Base-by-base conservation (phyloP, 2,113 vertebrate species). In the Coptodon bakossiorum region DNA sequence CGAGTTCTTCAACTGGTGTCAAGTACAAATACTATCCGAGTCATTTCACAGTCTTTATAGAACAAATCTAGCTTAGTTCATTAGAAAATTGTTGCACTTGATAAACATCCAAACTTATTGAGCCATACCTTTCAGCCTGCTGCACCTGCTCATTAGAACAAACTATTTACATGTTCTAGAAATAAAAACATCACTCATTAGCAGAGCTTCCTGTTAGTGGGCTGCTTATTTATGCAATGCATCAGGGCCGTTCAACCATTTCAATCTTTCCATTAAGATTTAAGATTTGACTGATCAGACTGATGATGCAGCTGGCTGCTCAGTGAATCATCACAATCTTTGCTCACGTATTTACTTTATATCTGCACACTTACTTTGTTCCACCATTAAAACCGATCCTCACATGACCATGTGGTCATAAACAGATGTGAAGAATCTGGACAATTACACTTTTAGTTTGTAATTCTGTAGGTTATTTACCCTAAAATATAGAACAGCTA, bases 271-370 rank as follows among this genome's bases (percentile, higher is more conserved):
- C 6, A 78, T 78, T 78, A 34, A 52, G 16, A 78, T 1, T 1
- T 13, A 78, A 78, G 24, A 1, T 78, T 31, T 13, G 3, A 78
- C 16, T 50, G 24, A 48, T 76, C 68, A 76, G 0, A 29, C 24
- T 29, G 45, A n/a, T 52, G 45, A 78, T 31, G 73, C 45, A 78
- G 73, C 16, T 78, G 71, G 71, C 71, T 50, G 71, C 71, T 76
- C 71, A 29, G 43, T 29, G 6, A 11, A 78, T 78, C 71, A 13
- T 76, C 71, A 19, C 17, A 4, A 29, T 31, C 45, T 78, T 50
- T 78, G 27, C 45, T 78, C 27, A 78, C 3, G 0, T 9, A 31
- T 52, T n/a, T 78, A 50, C 0, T 78, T 78, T n/a, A 50, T 8
- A 78, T 76, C 10, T 48, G 71, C n/a, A 50, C 9, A 50, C 6